Conservation (phyloP, 2,113 vertebrate genomes). For the Lampris incognitus region DNA sequence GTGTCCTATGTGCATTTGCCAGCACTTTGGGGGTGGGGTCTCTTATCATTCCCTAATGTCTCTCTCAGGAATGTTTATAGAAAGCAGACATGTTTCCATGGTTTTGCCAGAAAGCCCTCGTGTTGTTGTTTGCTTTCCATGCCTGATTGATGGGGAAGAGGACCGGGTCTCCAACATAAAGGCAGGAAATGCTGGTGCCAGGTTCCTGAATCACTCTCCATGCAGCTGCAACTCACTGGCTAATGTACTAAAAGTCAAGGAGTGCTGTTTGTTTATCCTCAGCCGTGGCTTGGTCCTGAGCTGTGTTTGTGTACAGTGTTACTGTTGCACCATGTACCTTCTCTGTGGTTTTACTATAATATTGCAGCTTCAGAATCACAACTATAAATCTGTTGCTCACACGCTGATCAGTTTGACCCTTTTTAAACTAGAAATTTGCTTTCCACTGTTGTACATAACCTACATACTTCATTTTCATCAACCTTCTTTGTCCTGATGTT, state of each 20-base stretch:
- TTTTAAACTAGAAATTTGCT: too few species aligned
- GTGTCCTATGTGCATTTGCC: slow-evolving; percentile 37
- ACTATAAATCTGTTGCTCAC: too few species aligned
- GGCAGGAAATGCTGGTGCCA: slow-evolving; percentile 63
- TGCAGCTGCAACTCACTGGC: slow-evolving; percentile 26
- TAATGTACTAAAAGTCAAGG: background rate
- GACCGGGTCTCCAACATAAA: slow-evolving; percentile 54
- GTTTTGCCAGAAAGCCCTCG: slow-evolving; percentile 60
- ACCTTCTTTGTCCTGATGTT: background rate
- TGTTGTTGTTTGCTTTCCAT: slow-evolving; percentile 73
- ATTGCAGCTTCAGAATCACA: too few species aligned
- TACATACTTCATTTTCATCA: too few species aligned
- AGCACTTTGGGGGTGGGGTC: slow-evolving; percentile 37
- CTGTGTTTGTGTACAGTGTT: background rate
- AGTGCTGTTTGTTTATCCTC: slow-evolving; percentile 22
- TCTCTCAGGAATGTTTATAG: slow-evolving; percentile 76
- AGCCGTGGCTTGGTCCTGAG: slow-evolving; percentile 19
- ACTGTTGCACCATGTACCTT: too few species aligned
- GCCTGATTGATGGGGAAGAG: slow-evolving; percentile 72
- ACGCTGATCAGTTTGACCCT: too few species aligned
- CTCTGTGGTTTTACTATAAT: too few species aligned
- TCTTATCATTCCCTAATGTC: slow-evolving; percentile 70
- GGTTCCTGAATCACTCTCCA: slow-evolving; percentile 1
- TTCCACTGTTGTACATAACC: too few species aligned
- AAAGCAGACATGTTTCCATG: slow-evolving; percentile 71